Evolutionary conservation across 2,888 invertebrate species (phyloP).

Genomic region (Deilephila elpenor): DNA sequence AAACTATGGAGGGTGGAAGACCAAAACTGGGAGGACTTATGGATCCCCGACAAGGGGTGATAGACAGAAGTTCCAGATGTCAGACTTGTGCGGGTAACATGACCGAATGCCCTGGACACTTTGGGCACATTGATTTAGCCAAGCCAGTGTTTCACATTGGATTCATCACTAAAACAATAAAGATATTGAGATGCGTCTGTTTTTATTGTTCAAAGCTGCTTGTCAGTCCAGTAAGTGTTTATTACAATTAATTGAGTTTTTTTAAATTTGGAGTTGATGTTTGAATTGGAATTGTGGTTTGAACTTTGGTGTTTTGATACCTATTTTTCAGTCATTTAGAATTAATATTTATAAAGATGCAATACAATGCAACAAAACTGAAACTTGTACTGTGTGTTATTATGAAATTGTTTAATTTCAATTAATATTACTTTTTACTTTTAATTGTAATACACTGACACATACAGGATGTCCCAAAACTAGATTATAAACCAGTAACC

Average conservation of each 20-base stretch:
- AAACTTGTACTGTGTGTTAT: no score
- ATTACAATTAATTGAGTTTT: not conserved
- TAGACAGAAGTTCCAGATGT: constrained; percentile 96
- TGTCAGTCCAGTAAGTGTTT: constrained; percentile 93
- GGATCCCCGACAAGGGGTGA: constrained; percentile 99
- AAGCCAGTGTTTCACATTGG: constrained; percentile 99
- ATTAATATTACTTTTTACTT: no score
- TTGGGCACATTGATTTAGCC: constrained; percentile 98
- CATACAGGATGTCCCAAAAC: no score
- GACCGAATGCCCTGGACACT: constrained; percentile 99
- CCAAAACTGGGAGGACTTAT: constrained; percentile 99
- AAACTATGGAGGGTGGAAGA: constrained; percentile 99
- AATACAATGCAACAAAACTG: not conserved
- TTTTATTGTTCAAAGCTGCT: constrained; percentile 99
- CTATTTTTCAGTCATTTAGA: not conserved
- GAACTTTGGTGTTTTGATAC: not conserved
- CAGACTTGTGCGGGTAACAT: constrained; percentile 99
- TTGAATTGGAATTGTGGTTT: not conserved
- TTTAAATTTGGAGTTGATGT: not conserved
- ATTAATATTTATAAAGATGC: no score
- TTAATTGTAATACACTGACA: no score
- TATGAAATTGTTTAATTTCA: no score
- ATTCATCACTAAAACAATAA: constrained; percentile 98
- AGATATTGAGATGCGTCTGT: constrained; percentile 98
- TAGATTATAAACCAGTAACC: no score